A percentile compares a stretch with the other conserved stretches of the same genome.
Conservation (phyloP, 2,888 invertebrate species). For the Dendrolimus pini region DNA sequence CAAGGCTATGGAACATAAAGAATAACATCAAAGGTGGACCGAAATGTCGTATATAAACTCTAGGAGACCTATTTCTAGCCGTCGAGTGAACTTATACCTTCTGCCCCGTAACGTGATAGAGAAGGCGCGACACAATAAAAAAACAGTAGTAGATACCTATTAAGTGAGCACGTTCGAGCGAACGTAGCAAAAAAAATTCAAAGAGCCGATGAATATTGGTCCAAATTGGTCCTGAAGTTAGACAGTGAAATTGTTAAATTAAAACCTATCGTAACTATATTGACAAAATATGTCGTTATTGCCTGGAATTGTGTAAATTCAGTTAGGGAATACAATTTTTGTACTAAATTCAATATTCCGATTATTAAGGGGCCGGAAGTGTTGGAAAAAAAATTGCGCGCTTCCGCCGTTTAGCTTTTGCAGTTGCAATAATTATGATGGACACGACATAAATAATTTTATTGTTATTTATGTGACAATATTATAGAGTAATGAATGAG, state of each 20-base stretch:
- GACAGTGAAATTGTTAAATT: background rate
- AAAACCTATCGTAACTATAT: background rate
- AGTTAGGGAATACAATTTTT: conserved; percentile 62
- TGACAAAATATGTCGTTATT: conserved; percentile 51
- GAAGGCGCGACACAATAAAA: too few relatives aligned
- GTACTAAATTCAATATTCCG: conserved; percentile 56
- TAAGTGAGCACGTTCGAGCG: too few relatives aligned
- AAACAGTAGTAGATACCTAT: too few relatives aligned
- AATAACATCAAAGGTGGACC: too few relatives aligned
- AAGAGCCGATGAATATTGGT: background rate
- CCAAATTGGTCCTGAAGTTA: background rate
- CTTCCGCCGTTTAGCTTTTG: conserved; percentile 59
- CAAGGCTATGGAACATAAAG: too few relatives aligned
- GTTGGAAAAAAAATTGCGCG: conserved; percentile 67
- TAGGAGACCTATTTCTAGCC: too few relatives aligned
- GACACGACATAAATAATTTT: conserved; percentile 24
- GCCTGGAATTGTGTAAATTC: conserved; percentile 67
- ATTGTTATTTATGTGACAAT: conserved; percentile 24
- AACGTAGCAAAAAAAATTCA: background rate
- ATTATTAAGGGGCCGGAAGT: conserved; percentile 50
- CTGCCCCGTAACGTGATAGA: too few relatives aligned
- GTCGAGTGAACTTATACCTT: too few relatives aligned
- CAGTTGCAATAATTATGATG: conserved; percentile 62
- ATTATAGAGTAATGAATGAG: background rate
- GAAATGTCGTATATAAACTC: too few relatives aligned